phyloP scores from a whole-genome alignment of 2,888 invertebrate genomes.

The Synanthedon myopaeformis region DNA sequence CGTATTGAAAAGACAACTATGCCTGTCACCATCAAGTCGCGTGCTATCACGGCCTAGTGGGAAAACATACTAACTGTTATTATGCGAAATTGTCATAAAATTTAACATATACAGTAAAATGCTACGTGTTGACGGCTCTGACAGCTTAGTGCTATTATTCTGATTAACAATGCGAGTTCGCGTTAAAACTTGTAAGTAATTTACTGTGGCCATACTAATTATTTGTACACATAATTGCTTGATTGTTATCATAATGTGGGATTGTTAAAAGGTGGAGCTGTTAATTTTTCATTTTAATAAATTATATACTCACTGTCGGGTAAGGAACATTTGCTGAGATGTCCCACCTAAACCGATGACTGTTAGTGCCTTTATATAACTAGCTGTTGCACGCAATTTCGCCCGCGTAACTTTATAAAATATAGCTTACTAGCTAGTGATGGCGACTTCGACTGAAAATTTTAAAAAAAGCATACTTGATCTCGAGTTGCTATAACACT shows the following conservation, averaged over 20 bases:
- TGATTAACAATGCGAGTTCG: constrained; percentile 11
- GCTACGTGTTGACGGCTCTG: background rate
- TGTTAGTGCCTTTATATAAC: too few relatives aligned
- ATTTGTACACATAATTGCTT: constrained; percentile 3
- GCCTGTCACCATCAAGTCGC: constrained; percentile 16
- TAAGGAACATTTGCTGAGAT: too few relatives aligned
- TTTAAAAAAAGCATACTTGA: too few relatives aligned
- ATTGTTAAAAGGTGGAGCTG: background rate
- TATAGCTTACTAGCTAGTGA: too few relatives aligned
- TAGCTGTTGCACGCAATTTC: too few relatives aligned
- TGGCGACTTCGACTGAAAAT: too few relatives aligned
- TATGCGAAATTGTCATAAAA: constrained; percentile 14
- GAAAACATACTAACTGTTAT: constrained; percentile 20
- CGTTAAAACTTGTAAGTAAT: constrained; percentile 2
- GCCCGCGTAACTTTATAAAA: too few relatives aligned
- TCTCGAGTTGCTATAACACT: too few relatives aligned
- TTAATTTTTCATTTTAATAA: background rate
- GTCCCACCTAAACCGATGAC: too few relatives aligned
- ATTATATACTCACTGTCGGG: too few relatives aligned
- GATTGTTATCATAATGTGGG: background rate
- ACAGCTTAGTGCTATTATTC: constrained; percentile 10
- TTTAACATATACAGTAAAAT: background rate
- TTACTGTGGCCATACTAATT: constrained; percentile 12
- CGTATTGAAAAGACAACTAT: background rate
- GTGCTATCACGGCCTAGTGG: constrained; percentile 21